A percentile compares a stretch with the other conserved stretches of the same genome.
These are phyloP conservation scores for Anhinga anhinga DNA, from an alignment of 2,113 vertebrate species.

Conservation along the genomic window DNA sequence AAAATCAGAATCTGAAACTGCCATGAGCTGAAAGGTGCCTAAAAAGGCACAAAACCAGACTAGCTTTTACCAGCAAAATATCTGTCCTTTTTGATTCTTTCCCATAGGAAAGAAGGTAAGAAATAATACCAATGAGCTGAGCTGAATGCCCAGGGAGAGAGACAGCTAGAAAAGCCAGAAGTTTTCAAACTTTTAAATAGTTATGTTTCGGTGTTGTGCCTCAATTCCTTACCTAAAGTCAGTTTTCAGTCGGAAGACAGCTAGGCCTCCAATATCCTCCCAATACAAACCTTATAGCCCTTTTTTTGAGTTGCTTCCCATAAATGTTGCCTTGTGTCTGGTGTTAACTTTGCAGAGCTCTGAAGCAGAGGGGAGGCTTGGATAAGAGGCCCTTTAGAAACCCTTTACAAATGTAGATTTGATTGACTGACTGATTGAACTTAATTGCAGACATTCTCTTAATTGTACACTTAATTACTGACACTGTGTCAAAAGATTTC, in stretches of 20 bases:
- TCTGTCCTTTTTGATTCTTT: background rate
- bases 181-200: background rate
- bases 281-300: background rate
- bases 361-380: slow-evolving; percentile 6
- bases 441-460: slow-evolving; percentile 71
- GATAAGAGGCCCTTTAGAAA: slow-evolving; percentile 58
- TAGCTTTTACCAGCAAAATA: background rate
- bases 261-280: background rate
- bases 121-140: background rate
- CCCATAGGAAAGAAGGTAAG: background rate
- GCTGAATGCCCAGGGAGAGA: background rate
- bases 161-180: background rate
- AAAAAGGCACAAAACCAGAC: background rate
- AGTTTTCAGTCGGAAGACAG: background rate
- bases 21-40: background rate
- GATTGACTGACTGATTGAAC: slow-evolving; percentile 73
- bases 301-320: background rate
- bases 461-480: slow-evolving; percentile 75
- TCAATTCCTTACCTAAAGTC: background rate
- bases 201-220: background rate
- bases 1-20: background rate
- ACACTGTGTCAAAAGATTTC: slow-evolving; percentile 73
- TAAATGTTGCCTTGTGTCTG: background rate
- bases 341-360: background rate
- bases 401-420: slow-evolving; percentile 60